Base-by-base conservation (phyloP, 2,888 invertebrate genomes). In the Busseola fusca region DNA sequence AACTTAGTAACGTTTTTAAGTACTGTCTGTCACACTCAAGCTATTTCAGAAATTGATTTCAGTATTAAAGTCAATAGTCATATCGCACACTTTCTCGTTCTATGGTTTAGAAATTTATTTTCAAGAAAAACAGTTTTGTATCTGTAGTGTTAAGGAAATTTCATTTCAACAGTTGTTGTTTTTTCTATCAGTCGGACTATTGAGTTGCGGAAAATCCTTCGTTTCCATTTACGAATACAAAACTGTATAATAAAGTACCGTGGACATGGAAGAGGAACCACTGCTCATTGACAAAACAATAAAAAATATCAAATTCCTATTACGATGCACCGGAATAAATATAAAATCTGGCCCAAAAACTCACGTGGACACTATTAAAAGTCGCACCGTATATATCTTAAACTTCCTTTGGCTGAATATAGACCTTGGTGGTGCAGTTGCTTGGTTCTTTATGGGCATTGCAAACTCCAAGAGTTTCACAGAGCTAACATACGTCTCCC, bases 331-430 rank as follows among this genome's bases (percentile, higher is more conserved):
- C 0, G 92, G 91, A 4, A 69, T 91, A 16, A 87, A 89, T 34
- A 82, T 92, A 37, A 84, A 80, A 74, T 80, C 81, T 14, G 69
- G 78, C 12, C 58, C 77, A 12, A 85, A 84, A 62, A 82, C 87
- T 3, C 69, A 59, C 0, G 60, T 34, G 25, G 69, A 83, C 6
- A 50, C 34, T 0, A 68, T 83, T 12, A 84, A 78, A 77, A 78
- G 76, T 25, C 82, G 84, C 70, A 76, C 81, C 0, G 37, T 91
- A 0, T 91, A 84, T 42, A 50, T 88, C 21, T 72, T 89, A 2
- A 92, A 91, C 69, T 88, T 88, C 4, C 9, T 90, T 0, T 90
- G 87, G 86, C 57, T 91, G 0, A 88, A 89, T 69, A 69, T 54
- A 1, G 91, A 90, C 30, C 40, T 89, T 0, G 12, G 73, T 0